Percentiles rank a stretch among this genome's conserved stretches.
Evolutionary conservation across 2,797 vertebrate species (phyloP).

Genomic region (Paratrypauchen microcephalus): DNA sequence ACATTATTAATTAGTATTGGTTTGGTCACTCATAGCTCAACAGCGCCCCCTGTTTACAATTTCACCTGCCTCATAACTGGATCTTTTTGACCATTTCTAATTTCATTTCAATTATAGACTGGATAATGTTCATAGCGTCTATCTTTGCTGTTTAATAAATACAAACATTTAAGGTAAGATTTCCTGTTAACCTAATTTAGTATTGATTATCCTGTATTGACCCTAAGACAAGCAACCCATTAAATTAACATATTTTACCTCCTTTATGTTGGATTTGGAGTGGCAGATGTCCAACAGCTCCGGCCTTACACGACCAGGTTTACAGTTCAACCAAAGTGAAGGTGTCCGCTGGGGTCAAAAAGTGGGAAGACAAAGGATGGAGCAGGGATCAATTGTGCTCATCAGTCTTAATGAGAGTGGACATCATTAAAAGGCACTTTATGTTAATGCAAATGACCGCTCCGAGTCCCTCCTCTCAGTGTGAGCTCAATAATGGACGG

Average conservation of each 20-base stretch:
- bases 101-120: background rate
- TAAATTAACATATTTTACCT: background rate
- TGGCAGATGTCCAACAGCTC: conserved; percentile 39
- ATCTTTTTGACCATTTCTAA: background rate
- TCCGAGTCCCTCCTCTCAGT: conserved; percentile 45
- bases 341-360: conserved; percentile 55
- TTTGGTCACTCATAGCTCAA: background rate
- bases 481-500: conserved; percentile 45
- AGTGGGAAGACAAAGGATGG: conserved; percentile 40
- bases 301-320: conserved; percentile 27
- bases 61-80: background rate
- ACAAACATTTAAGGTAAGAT: background rate
- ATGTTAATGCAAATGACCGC: conserved; percentile 63
- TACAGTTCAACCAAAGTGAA: conserved; percentile 57
- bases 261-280: background rate
- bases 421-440: conserved; percentile 74
- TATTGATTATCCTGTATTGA: conserved; percentile 3
- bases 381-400: conserved; percentile 62
- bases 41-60: background rate
- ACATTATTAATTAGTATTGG: too few species aligned
- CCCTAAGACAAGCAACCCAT: background rate
- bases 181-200: background rate
- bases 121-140: background rate
- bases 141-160: too few species aligned
- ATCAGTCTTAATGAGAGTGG: conserved; percentile 63